These are phyloP conservation scores for Scomber japonicus DNA, from an alignment of 2,113 vertebrate genomes.

Conservation along the genomic window DNA sequence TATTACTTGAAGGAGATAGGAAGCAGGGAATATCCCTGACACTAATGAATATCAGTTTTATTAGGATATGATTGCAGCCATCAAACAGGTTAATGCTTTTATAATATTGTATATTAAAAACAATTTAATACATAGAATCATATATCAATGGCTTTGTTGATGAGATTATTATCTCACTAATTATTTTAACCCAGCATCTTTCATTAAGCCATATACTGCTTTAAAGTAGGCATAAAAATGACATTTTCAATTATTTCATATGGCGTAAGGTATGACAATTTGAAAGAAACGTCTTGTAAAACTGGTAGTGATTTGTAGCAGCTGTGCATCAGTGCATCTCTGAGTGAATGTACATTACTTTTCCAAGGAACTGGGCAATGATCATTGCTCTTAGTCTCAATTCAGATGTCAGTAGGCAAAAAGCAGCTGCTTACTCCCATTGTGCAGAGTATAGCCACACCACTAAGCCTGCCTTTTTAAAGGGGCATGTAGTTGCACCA, in stretches of 20 bases:
- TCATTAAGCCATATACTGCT: too few relatives aligned
- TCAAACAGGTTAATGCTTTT: slow-evolving; percentile 84
- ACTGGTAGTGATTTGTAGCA: neutral
- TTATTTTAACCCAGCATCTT: too few relatives aligned
- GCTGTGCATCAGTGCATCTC: slow-evolving; percentile 18
- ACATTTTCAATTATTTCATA: too few relatives aligned
- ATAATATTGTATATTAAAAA: slow-evolving; percentile 84
- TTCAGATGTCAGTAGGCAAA: slow-evolving; percentile 63
- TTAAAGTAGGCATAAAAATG: too few relatives aligned
- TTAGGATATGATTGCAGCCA: slow-evolving; percentile 83
- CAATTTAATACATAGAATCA: slow-evolving; percentile 71
- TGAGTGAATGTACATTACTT: slow-evolving; percentile 19
- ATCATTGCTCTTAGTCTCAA: slow-evolving; percentile 48
- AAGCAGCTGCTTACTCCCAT: slow-evolving; percentile 60
- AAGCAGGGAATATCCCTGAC: slow-evolving; percentile 80
- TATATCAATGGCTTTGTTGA: too few relatives aligned
- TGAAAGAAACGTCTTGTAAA: neutral
- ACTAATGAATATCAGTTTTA: slow-evolving; percentile 85
- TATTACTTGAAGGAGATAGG: slow-evolving; percentile 67
- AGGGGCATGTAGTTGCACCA: slow-evolving; percentile 45
- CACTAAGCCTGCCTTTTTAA: slow-evolving; percentile 54
- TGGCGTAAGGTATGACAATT: neutral
- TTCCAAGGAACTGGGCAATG: slow-evolving; percentile 15
- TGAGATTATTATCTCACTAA: too few relatives aligned
- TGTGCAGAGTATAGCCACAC: slow-evolving; percentile 59